Conservation (phyloP, 2,113 vertebrate species). For the Nansenia antarctica region DNA sequence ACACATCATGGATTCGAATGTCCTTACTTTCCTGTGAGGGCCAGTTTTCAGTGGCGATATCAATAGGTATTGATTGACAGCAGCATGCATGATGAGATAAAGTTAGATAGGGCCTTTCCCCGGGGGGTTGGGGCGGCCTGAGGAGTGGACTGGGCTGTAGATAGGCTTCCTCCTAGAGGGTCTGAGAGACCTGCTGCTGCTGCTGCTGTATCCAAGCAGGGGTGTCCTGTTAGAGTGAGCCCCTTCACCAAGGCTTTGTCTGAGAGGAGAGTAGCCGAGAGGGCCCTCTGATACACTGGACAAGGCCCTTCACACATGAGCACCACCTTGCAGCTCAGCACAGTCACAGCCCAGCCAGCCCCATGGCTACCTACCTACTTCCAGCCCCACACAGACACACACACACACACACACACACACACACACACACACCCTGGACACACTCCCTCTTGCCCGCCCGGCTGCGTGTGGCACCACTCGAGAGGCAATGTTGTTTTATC, state of each 20-base stretch:
- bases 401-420: slow-evolving; percentile 23
- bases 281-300: slow-evolving; percentile 74
- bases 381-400: slow-evolving; percentile 41
- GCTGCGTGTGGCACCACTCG: slow-evolving; percentile 55
- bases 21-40: slow-evolving; percentile 24
- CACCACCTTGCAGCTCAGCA: not conserved
- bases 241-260: slow-evolving; percentile 75
- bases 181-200: slow-evolving; percentile 37
- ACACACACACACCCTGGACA: slow-evolving; percentile 28
- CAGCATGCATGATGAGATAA: slow-evolving; percentile 53
- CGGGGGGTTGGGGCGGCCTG: slow-evolving; percentile 51
- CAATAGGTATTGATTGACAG: slow-evolving; percentile 48
- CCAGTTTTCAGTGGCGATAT: slow-evolving; percentile 26
- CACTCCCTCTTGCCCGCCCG: not conserved
- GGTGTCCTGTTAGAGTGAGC: slow-evolving; percentile 74
- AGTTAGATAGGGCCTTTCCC: slow-evolving; percentile 63
- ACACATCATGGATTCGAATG: slow-evolving; percentile 6
- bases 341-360: too few relatives aligned
- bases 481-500: slow-evolving; percentile 72
- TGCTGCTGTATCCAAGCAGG: slow-evolving; percentile 63
- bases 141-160: slow-evolving; percentile 61
- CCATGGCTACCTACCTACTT: slow-evolving; percentile 52
- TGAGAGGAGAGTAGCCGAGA: slow-evolving; percentile 73
- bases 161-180: slow-evolving; percentile 68
- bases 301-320: slow-evolving; percentile 68